Evolutionary conservation across 92 coral and sea anemone species (phyloP), one percentile per base, ranked within the genome.

Genomic region (Parazoanthus swiftii): DNA sequence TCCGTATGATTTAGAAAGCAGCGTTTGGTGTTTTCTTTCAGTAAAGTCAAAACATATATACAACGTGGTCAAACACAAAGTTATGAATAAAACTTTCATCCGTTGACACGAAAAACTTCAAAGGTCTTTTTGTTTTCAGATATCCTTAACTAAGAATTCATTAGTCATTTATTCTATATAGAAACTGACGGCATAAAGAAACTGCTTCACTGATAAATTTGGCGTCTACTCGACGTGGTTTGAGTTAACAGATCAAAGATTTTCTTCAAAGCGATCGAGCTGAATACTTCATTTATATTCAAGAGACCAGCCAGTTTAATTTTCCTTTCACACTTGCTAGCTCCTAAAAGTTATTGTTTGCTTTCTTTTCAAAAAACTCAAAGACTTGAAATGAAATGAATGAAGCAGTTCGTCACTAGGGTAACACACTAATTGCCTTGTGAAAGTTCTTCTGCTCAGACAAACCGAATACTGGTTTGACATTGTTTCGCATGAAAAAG

Each of bases 271-370:
- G 8, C 77, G 14, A 42, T 25, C n/a, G 15, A 84, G 44, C 9
- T 13, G 38, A 56, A n/a, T 80, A 8, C 42, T 56, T 56, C 71
- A 54, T 80, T 29, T 36, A 70, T 44, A 84, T 84, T 72, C 78
- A 84, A 71, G 35, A 46, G 15, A 21, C 66, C 86, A 18, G 59
- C 11, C 50, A 43, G 79, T 1, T 39, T 44, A 44, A 71, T 43
- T 44, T 84, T 18, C 43, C 35, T 42, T 70, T 70, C 67, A 71
- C 87, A 84, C 87, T 51, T 71, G 48, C 68, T 23, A 46, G 87
- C 78, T 84, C 14, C 70, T 82, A 36, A 84, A 43, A 44, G 67
- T 46, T 35, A 84, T 84, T 84, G 87, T 84, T 29, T 84, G 63
- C 68, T 71, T 65, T 43, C 77, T 84, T 82, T 68, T 44, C 85